Evolutionary conservation across 2,113 vertebrate genomes (phyloP).

Genomic region (Rhinolophus ferrumequinum): DNA sequence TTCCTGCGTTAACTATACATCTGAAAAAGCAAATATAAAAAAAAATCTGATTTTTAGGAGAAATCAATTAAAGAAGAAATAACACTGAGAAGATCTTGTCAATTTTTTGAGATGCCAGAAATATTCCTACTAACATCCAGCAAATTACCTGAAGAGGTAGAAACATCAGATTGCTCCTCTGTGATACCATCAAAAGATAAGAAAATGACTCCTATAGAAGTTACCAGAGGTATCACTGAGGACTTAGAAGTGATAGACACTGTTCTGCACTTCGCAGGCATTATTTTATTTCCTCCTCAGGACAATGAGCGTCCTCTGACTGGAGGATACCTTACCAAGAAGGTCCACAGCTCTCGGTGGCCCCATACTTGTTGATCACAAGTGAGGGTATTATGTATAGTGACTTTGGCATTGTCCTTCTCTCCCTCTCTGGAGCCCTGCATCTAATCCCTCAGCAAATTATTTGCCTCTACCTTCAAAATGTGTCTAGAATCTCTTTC

Average conservation of each 20-base stretch:
- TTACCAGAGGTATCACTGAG: background rate
- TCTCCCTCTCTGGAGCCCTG: background rate
- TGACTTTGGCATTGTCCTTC: background rate
- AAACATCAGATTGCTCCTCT: background rate
- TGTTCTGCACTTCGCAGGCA: background rate
- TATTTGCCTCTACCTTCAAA: background rate
- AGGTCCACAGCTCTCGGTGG: background rate
- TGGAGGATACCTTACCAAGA: background rate
- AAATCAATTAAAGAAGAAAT: background rate
- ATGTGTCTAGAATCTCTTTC: background rate
- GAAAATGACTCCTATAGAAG: background rate
- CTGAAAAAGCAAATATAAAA: background rate
- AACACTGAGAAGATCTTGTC: background rate
- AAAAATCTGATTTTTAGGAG: background rate
- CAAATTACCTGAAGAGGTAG: background rate
- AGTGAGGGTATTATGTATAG: background rate
- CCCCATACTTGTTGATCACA: background rate
- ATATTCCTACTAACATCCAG: background rate
- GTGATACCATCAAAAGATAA: background rate
- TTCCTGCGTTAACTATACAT: background rate
- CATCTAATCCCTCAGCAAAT: background rate
- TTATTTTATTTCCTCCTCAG: background rate
- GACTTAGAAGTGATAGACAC: background rate
- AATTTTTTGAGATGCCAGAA: background rate
- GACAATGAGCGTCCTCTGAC: background rate